Evolutionary conservation across 2,113 vertebrate species (phyloP), one percentile per base, ranked within the genome.

Genomic region (Aspiorhynchus laticeps): DNA sequence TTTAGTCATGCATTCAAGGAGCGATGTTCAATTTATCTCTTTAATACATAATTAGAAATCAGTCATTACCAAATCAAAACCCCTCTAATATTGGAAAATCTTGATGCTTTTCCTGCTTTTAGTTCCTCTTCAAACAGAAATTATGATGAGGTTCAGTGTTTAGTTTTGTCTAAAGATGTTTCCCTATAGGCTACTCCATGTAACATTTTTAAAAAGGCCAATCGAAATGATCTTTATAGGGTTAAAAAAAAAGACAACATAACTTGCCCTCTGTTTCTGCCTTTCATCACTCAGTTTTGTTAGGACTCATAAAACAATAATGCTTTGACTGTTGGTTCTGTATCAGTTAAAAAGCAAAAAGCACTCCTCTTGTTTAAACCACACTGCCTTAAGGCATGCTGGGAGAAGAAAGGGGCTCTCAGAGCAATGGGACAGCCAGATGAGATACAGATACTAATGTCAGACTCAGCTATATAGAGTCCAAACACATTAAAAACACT

Each of bases 301-400:
- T 41, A 51, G 46, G 31, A 74, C 8, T 26, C 69, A 53, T 69
- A 85, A 93, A 93, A 90, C 85, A 71, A 90, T 86, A 92, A 90
- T 91, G 93, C 85, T 90, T 91, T 90, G 92, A 95, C 94, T 95
- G 91, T 91, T 89, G 94, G 94, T 93, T 91, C 93, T 92, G 91
- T 92, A 94, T 95, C 95, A 95, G 95, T 96, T 95, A 93, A 95
- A 95, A 95, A 93, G 93, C 93, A 93, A 93, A 93, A 94, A 93
- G 93, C 91, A 93, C 91, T 89, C 90, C 89, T 92, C 93, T 94
- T 96, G 93, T 94, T 94, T 94, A 94, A 95, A 94, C 93, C 92
- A 93, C 91, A 91, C 92, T 92, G 93, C 94, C 91, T 56, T 73
- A 90, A 93, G 93, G 92, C 91, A 94, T 93, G 91, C 93, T 93